Percentiles rank a stretch among this genome's conserved stretches.
Conservation (phyloP, 2,797 vertebrate genomes). For the Eutrigla gurnardus region DNA sequence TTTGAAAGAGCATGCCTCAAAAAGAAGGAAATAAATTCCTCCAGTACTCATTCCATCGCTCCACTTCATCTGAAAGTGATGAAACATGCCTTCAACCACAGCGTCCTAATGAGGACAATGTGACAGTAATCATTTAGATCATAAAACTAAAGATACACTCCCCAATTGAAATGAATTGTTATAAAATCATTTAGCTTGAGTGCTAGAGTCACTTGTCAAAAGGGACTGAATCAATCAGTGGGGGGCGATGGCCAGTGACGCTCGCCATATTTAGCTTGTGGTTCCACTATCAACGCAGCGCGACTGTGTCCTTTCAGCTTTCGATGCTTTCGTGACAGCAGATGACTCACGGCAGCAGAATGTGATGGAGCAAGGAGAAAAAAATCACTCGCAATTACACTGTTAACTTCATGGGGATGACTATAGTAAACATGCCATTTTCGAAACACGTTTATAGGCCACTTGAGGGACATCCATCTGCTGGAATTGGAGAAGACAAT, state of each 20-base stretch:
- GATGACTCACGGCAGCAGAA: conserved; percentile 61
- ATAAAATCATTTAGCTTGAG: conserved; percentile 36
- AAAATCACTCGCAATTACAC: conserved; percentile 51
- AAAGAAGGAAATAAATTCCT: conserved; percentile 21
- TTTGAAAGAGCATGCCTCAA: not conserved
- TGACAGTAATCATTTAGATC: conserved; percentile 57
- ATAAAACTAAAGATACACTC: conserved; percentile 24
- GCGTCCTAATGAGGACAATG: conserved; percentile 69
- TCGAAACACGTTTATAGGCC: conserved; percentile 63
- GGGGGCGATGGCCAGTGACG: conserved; percentile 30
- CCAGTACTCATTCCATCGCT: conserved; percentile 33
- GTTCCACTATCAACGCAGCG: conserved; percentile 32
- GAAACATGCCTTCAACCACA: conserved; percentile 42
- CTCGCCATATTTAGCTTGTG: conserved; percentile 42
- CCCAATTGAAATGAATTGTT: conserved; percentile 49
- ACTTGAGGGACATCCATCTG: conserved; percentile 66
- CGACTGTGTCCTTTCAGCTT: conserved; percentile 20
- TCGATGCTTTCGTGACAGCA: conserved; percentile 37
- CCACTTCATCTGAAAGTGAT: conserved; percentile 35
- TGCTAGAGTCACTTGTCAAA: conserved; percentile 58
- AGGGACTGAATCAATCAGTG: conserved; percentile 37
- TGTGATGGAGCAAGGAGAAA: conserved; percentile 51
- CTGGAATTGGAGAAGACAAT: conserved; percentile 43
- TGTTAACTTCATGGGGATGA: conserved; percentile 45
- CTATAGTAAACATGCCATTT: conserved; percentile 73